Conservation (phyloP, 2,113 vertebrate species). For the Dasyornis broadbenti region DNA sequence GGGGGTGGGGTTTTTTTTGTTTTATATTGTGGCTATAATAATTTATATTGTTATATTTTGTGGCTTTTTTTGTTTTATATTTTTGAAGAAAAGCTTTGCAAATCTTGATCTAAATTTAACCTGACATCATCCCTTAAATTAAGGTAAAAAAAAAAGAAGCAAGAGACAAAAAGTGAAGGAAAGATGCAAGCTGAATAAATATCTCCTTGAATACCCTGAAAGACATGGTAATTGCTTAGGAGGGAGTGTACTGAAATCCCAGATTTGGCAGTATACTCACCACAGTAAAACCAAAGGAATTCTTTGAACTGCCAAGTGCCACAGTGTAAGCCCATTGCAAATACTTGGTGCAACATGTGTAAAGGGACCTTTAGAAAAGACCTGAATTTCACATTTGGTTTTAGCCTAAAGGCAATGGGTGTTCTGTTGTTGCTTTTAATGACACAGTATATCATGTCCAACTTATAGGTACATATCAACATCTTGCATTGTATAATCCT, state of each 20-base stretch:
- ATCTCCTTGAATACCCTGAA: neutral
- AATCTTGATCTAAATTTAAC: neutral
- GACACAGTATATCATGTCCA: neutral
- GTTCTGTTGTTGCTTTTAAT: slow-evolving; percentile 28
- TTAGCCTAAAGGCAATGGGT: neutral
- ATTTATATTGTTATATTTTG: too few relatives aligned
- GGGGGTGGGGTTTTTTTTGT: too few relatives aligned
- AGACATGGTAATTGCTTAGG: neutral
- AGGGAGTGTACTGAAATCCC: neutral
- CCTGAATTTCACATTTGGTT: neutral
- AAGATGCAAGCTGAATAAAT: neutral
- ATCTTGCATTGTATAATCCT: slow-evolving; percentile 52
- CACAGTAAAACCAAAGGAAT: neutral
- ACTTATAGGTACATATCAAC: slow-evolving; percentile 35
- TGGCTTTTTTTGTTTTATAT: too few relatives aligned
- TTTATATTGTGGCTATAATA: too few relatives aligned
- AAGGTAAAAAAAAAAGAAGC: fast-evolving
- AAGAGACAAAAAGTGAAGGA: neutral
- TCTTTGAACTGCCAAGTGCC: neutral
- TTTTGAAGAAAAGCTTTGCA: neutral
- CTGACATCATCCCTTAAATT: neutral
- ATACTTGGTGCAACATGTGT: neutral
- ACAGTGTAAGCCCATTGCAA: neutral
- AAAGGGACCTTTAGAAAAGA: neutral
- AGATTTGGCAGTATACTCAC: neutral